Evolutionary conservation across 2,797 vertebrate genomes (phyloP).

Genomic region (Hoplostethus mediterraneus): DNA sequence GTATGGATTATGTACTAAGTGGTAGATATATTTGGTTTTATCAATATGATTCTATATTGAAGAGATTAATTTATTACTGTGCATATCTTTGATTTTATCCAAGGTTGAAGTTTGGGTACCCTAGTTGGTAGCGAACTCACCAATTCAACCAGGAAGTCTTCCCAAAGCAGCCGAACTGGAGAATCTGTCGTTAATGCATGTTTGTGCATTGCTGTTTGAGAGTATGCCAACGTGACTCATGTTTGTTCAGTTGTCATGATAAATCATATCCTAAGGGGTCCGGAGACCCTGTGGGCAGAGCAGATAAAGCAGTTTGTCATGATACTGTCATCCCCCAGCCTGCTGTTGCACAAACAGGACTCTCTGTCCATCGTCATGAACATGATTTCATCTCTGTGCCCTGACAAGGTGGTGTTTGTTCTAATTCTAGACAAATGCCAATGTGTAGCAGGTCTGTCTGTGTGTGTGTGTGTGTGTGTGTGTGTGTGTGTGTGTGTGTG

Average conservation of each 20-base stretch:
- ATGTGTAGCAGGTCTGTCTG: background rate
- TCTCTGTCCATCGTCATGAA: slow-evolving; percentile 30
- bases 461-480: background rate
- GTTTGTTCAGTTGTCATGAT: slow-evolving; percentile 73
- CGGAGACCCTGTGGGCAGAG: slow-evolving; percentile 44
- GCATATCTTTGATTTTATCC: background rate
- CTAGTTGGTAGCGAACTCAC: background rate
- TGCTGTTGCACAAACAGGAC: slow-evolving; percentile 55
- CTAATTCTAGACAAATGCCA: background rate
- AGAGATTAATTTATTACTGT: background rate
- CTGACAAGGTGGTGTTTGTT: slow-evolving; percentile 32
- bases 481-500: background rate
- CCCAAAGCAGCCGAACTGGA: slow-evolving; percentile 17
- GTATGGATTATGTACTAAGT: background rate
- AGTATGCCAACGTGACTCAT: slow-evolving; percentile 62
- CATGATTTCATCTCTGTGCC: slow-evolving; percentile 28
- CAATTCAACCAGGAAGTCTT: background rate
- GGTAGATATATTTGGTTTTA: background rate
- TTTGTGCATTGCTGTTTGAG: slow-evolving; percentile 19
- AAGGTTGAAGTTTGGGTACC: background rate
- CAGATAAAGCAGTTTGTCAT: slow-evolving; percentile 68
- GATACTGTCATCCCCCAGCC: slow-evolving; percentile 63
- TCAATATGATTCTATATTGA: background rate
- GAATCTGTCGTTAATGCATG: slow-evolving; percentile 52
- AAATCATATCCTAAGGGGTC: slow-evolving; percentile 67